phyloP scores from a whole-genome alignment of 2,888 invertebrate species.

The Aspidiotus destructor region DNA sequence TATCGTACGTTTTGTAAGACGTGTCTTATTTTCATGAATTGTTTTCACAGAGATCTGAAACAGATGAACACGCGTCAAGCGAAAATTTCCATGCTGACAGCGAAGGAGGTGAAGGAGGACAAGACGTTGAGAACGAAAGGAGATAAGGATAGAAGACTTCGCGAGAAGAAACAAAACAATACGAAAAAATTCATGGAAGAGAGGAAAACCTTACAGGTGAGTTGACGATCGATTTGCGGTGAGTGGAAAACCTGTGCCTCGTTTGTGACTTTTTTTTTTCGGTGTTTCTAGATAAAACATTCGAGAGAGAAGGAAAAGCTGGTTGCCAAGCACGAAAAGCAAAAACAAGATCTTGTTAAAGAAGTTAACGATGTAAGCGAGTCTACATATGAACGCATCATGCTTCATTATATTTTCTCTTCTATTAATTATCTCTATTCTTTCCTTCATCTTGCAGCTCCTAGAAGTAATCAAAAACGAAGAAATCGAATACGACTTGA shows the following conservation, averaged over 20 bases:
- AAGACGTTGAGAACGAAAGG: conserved; percentile 94
- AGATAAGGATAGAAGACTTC: conserved; percentile 84
- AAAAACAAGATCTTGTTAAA: conserved; percentile 76
- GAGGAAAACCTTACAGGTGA: conserved; percentile 54
- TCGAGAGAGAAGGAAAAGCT: conserved; percentile 85
- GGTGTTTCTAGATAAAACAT: conserved; percentile 61
- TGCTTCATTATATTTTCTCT: conserved; percentile 34
- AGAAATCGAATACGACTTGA: conserved; percentile 79
- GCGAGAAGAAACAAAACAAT: conserved; percentile 95
- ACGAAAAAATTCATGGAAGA: conserved; percentile 97
- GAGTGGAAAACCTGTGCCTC: not conserved
- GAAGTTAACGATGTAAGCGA: conserved; percentile 71
- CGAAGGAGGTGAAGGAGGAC: conserved; percentile 89
- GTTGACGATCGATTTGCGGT: not conserved
- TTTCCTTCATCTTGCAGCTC: conserved; percentile 49
- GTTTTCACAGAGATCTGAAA: conserved; percentile 67
- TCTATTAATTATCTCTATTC: not conserved
- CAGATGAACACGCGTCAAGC: conserved; percentile 92
- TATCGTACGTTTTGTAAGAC: not conserved
- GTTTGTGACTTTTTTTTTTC: not conserved
- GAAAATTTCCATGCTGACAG: conserved; percentile 92
- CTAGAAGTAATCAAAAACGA: conserved; percentile 91
- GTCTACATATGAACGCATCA: not conserved
- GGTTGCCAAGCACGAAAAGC: conserved; percentile 83
- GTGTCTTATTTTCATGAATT: not conserved